Conservation (phyloP, 2,113 vertebrate genomes). For the Leptosomus discolor region DNA sequence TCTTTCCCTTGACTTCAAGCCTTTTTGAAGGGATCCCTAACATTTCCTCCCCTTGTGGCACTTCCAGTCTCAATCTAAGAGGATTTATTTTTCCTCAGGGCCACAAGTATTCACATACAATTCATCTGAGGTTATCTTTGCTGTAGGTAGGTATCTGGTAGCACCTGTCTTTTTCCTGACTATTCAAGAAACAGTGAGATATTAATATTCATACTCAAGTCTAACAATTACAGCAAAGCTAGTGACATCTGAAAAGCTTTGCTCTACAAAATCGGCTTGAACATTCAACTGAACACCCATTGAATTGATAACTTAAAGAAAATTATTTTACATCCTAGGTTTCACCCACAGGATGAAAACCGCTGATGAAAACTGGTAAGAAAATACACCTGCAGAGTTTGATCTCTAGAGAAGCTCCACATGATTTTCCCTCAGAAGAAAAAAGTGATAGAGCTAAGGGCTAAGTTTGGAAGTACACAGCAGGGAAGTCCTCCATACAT, state of each 20-base stretch:
- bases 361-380: background rate
- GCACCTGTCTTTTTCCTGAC: background rate
- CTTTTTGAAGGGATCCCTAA: background rate
- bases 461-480: slow-evolving; percentile 26
- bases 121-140: background rate
- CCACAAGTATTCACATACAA: background rate
- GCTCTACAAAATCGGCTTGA: background rate
- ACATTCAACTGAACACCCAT: background rate
- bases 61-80: background rate
- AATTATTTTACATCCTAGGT: background rate
- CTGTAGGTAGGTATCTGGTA: background rate
- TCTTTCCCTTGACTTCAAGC: background rate
- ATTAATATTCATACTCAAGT: background rate
- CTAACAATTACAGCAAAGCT: background rate
- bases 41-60: background rate
- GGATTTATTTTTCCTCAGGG: background rate
- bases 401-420: background rate
- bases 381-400: background rate
- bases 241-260: background rate
- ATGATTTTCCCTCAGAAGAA: background rate
- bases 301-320: background rate
- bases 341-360: background rate
- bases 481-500: background rate
- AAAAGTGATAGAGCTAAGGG: background rate
- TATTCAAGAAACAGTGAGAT: background rate